Evolutionary conservation across 2,797 vertebrate genomes (phyloP).

Genomic region (Falco cherrug): DNA sequence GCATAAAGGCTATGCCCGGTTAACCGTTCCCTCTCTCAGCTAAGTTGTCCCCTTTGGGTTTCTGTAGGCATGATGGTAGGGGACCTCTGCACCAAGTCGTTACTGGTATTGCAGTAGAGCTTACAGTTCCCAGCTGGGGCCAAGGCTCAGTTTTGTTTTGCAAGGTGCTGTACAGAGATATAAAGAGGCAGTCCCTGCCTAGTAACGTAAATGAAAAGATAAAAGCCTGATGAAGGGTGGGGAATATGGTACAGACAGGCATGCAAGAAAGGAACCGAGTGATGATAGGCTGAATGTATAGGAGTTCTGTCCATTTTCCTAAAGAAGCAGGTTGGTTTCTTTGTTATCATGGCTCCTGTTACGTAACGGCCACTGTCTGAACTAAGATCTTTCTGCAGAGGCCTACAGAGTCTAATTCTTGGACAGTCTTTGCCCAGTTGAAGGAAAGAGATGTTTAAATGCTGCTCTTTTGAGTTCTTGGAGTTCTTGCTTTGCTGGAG

Average conservation of each 20-base stretch:
- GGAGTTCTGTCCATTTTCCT: background rate
- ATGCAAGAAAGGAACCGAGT: background rate
- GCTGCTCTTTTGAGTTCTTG: background rate
- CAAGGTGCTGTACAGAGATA: conserved; percentile 47
- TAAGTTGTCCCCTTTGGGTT: background rate
- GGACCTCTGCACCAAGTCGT: background rate
- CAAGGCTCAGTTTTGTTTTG: background rate
- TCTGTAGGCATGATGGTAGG: background rate
- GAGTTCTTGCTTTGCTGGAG: background rate
- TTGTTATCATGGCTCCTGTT: background rate
- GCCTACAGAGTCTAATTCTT: background rate
- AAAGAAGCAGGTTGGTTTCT: background rate
- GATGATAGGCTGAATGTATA: background rate
- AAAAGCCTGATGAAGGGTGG: background rate
- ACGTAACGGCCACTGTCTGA: background rate
- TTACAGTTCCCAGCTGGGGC: background rate
- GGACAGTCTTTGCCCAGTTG: background rate
- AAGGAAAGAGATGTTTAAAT: background rate
- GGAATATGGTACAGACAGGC: background rate
- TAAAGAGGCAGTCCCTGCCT: conserved; percentile 8
- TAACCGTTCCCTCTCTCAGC: background rate
- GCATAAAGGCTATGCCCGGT: background rate
- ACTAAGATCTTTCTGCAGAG: background rate
- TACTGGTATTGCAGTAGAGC: background rate
- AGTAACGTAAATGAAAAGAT: background rate